These are phyloP conservation scores for Mystacides longicornis DNA, from an alignment of 2,888 invertebrate genomes.

Conservation along the genomic window DNA sequence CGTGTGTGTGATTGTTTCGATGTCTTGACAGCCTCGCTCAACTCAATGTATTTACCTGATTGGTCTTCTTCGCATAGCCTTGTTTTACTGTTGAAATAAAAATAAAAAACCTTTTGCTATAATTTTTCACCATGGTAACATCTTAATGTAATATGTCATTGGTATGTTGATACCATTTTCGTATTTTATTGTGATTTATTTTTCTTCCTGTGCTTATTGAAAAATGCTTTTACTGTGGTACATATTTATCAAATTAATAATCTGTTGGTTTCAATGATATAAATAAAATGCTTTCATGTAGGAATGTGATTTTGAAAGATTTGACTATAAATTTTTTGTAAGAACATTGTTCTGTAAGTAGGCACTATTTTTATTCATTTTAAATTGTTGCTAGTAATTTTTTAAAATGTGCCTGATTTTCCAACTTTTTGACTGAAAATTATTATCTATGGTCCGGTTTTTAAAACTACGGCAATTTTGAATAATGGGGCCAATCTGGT, in stretches of 20 bases:
- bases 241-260: conserved; percentile 6
- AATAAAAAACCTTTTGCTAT: neutral
- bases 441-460: too few species aligned
- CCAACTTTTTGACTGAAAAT: neutral
- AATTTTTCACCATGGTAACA: neutral
- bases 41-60: conserved; percentile 9
- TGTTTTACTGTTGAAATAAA: conserved; percentile 2
- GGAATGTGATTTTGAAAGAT: conserved; percentile 9
- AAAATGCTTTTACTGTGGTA: conserved; percentile 13
- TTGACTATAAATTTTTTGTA: neutral
- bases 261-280: neutral
- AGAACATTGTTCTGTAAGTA: neutral
- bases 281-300: conserved; percentile 14
- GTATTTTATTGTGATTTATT: neutral
- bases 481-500: neutral
- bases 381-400: neutral
- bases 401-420: too few species aligned
- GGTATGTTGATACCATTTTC: too few species aligned
- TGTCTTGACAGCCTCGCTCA: conserved; percentile 16
- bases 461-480: too few species aligned
- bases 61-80: conserved; percentile 18
- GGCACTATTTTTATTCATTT: conserved; percentile 2
- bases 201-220: neutral
- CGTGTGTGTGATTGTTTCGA: conserved; percentile 22
- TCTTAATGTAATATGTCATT: neutral